Conservation (phyloP, 2,888 invertebrate species). For the Leptinotarsa juncta region DNA sequence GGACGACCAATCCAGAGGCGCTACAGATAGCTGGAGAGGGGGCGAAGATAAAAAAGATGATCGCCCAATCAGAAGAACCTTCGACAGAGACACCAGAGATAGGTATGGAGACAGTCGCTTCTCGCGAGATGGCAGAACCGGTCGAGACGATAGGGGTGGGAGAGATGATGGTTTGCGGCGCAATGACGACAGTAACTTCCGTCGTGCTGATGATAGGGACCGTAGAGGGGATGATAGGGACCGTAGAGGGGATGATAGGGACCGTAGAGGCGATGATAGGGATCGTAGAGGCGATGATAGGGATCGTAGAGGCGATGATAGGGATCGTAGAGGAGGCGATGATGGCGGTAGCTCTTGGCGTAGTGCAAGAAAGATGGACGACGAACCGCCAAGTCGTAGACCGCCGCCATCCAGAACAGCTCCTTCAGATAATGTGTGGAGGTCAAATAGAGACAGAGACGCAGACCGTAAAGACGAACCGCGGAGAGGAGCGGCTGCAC, state of each 20-base stretch:
- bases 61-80: slow-evolving; percentile 30
- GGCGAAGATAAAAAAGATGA: slow-evolving; percentile 41
- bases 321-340: slow-evolving; percentile 40
- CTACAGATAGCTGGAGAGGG: slow-evolving; percentile 37
- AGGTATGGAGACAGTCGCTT: slow-evolving; percentile 26
- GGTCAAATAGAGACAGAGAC: slow-evolving; percentile 40
- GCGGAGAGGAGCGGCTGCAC: slow-evolving; percentile 46
- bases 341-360: slow-evolving; percentile 50
- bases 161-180: neutral
- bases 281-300: slow-evolving; percentile 23
- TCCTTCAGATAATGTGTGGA: slow-evolving; percentile 39
- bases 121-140: slow-evolving; percentile 39
- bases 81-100: slow-evolving; percentile 33
- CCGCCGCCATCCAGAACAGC: slow-evolving; percentile 37
- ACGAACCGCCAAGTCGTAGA: slow-evolving; percentile 40
- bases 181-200: neutral
- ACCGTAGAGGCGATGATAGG: slow-evolving; percentile 26
- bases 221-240: slow-evolving; percentile 39
- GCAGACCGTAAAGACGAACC: slow-evolving; percentile 49
- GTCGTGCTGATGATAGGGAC: slow-evolving; percentile 25
- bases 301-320: slow-evolving; percentile 26
- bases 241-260: slow-evolving; percentile 30
- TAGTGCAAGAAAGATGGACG: slow-evolving; percentile 38
- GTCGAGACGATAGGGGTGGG: slow-evolving; percentile 32
- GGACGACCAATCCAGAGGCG: slow-evolving; percentile 36